Conservation (phyloP, 2,888 invertebrate genomes). For the Theretra japonica region DNA sequence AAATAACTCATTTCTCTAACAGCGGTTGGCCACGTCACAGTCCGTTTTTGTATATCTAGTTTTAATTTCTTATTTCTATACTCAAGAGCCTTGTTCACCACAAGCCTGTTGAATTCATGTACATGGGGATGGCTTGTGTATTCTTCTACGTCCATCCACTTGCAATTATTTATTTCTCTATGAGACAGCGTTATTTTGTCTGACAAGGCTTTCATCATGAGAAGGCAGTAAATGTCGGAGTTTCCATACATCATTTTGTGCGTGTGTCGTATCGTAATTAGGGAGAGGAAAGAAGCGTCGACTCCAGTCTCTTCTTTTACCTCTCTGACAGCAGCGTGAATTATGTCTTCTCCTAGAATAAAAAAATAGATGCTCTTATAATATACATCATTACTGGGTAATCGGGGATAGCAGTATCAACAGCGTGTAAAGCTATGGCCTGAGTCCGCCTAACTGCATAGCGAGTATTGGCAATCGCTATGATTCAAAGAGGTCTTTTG, state of each 20-base stretch:
- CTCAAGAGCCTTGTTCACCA: constrained; percentile 87
- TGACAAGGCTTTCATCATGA: constrained; percentile 88
- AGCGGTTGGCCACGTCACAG: constrained; percentile 66
- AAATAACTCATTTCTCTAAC: constrained; percentile 70
- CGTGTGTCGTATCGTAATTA: constrained; percentile 91
- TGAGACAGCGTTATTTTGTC: constrained; percentile 87
- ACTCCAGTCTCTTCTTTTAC: constrained; percentile 96
- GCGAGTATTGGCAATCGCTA: too few species aligned
- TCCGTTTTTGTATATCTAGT: constrained; percentile 84
- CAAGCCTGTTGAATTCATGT: constrained; percentile 88
- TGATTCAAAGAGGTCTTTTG: too few species aligned
- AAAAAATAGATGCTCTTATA: not conserved
- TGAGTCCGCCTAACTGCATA: too few species aligned
- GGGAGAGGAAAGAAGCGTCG: constrained; percentile 88
- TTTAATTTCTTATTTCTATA: constrained; percentile 85
- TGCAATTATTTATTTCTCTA: constrained; percentile 89
- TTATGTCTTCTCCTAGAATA: constrained; percentile 90
- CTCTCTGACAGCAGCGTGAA: constrained; percentile 92
- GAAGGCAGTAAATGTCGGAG: constrained; percentile 93
- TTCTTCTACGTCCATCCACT: constrained; percentile 93
- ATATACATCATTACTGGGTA: too few species aligned
- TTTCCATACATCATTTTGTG: constrained; percentile 91
- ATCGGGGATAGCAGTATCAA: too few species aligned
- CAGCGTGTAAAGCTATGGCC: too few species aligned
- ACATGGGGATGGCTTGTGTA: constrained; percentile 89